phyloP scores from a whole-genome alignment of 2,113 vertebrate species.

The Daubentonia madagascariensis region DNA sequence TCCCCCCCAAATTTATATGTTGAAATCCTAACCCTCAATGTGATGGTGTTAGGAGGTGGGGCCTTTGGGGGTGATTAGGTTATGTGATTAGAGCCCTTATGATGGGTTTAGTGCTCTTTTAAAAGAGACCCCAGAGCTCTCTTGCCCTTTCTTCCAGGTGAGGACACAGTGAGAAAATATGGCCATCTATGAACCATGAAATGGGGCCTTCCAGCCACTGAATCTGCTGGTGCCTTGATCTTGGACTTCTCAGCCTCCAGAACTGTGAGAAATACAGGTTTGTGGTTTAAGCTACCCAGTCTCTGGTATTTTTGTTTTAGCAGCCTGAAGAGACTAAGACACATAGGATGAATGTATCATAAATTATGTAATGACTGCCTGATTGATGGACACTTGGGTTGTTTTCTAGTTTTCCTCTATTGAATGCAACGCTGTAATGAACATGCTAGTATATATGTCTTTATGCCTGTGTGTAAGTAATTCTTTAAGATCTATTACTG shows the following conservation, averaged over 20 bases:
- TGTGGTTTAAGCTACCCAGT: not conserved
- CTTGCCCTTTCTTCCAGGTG: not conserved
- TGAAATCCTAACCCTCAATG: not conserved
- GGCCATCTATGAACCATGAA: not conserved
- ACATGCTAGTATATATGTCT: not conserved
- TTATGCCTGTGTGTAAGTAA: not conserved
- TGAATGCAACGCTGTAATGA: not conserved
- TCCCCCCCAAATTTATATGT: not conserved
- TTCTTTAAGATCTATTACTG: slow-evolving; percentile 13
- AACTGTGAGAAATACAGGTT: not conserved
- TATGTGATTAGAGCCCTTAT: not conserved
- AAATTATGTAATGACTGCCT: not conserved
- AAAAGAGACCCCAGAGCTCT: not conserved
- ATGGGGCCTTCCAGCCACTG: not conserved
- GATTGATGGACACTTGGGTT: not conserved
- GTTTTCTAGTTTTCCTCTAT: not conserved
- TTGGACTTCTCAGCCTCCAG: not conserved
- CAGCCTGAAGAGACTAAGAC: not conserved
- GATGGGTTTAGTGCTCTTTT: not conserved
- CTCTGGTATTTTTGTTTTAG: not conserved
- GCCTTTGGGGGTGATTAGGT: not conserved
- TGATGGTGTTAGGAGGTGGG: not conserved
- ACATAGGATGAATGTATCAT: not conserved
- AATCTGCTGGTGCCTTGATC: not conserved
- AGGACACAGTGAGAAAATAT: not conserved